A percentile compares a stretch with the other conserved stretches of the same genome.
Conservation (phyloP, 2,113 vertebrate genomes). For the Salvelinus namaycush region DNA sequence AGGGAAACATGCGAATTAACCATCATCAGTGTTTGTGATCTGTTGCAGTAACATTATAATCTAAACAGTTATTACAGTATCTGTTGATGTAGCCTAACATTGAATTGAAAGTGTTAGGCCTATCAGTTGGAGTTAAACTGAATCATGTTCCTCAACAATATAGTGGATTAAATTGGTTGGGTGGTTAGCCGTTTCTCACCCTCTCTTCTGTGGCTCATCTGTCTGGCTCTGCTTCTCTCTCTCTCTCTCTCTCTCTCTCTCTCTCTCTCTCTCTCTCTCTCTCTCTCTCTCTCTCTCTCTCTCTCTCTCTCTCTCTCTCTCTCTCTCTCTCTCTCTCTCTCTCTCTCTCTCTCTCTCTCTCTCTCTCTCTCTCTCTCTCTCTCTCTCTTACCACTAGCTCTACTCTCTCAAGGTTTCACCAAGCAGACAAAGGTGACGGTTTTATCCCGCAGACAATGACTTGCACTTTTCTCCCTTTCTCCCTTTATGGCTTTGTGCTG, state of each 20-base stretch:
- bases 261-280: too few species aligned
- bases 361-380: too few species aligned
- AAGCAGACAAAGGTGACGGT: conserved; percentile 56
- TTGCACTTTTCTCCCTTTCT: conserved; percentile 65
- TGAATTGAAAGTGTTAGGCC: conserved; percentile 11
- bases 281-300: too few species aligned
- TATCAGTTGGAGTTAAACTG: too few species aligned
- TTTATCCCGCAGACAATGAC: conserved; percentile 68
- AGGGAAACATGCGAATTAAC: conserved; percentile 61
- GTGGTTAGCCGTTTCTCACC: neutral
- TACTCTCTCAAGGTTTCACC: neutral
- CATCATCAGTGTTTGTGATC: conserved; percentile 62
- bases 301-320: too few species aligned
- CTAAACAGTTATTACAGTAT: conserved; percentile 54
- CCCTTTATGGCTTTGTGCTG: conserved; percentile 52
- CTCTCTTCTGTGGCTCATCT: conserved; percentile 12
- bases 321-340: too few species aligned
- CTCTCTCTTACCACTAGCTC: neutral
- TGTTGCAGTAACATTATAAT: conserved; percentile 42
- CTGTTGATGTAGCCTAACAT: neutral
- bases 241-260: too few species aligned
- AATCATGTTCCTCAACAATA: too few species aligned
- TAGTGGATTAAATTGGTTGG: neutral
- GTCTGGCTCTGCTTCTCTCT: neutral
- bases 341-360: too few species aligned